A percentile compares a stretch with the other conserved stretches of the same genome.
phyloP scores from a whole-genome alignment of 2,113 vertebrate species.

The Urocolius indicus region DNA sequence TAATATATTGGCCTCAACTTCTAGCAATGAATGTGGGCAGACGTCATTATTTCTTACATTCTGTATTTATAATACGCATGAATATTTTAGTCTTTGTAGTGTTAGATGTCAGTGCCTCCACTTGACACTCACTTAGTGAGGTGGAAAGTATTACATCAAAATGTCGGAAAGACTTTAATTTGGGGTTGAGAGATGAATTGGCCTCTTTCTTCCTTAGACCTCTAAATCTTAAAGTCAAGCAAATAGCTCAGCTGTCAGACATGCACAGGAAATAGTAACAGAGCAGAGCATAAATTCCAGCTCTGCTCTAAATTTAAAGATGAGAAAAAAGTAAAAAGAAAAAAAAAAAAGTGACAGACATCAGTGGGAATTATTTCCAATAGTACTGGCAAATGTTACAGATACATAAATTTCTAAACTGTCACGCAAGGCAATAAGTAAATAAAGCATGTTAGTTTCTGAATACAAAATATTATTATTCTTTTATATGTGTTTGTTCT shows the following conservation, averaged over 20 bases:
- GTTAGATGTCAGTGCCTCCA: conserved; percentile 3
- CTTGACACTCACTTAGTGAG: neutral
- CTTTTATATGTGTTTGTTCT: neutral
- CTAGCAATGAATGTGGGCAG: neutral
- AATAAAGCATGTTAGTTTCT: neutral
- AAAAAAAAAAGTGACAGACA: neutral
- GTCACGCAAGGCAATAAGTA: neutral
- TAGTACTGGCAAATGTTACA: neutral
- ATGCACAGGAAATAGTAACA: neutral
- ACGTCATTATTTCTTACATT: neutral
- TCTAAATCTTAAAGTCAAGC: neutral
- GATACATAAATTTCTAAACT: neutral
- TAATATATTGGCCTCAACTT: neutral
- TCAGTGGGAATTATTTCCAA: neutral
- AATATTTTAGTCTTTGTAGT: conserved; percentile 3
- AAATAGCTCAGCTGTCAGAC: neutral
- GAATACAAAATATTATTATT: neutral
- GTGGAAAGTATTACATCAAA: neutral
- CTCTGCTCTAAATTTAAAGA: neutral
- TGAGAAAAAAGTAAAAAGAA: neutral
- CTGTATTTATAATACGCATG: neutral
- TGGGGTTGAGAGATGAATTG: neutral
- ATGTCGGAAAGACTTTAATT: neutral
- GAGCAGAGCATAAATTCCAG: neutral
- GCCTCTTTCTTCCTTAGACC: neutral